Base-by-base conservation (phyloP, 2,797 vertebrate genomes). In the Poeciliopsis turneri region DNA sequence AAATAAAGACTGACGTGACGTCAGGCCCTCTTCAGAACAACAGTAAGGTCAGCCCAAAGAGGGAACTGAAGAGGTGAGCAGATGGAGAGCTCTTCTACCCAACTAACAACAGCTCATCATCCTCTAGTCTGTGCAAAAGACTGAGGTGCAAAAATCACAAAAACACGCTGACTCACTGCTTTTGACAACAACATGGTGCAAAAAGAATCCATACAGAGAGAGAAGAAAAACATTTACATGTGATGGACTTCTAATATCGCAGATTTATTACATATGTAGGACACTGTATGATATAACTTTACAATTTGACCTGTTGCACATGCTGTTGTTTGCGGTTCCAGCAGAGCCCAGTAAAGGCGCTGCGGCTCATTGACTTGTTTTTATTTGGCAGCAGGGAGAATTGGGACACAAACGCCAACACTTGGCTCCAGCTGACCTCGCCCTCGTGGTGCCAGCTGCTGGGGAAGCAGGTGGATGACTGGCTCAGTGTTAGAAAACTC, bases 11-110 rank as follows among this genome's bases (percentile, higher is more conserved):
- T 28, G 2, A 13, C 8, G 55, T 16, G 30, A 51, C 20, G 45
- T 70, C 4, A 0, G n/a, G 18, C 36, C 25, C 64, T 77, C 64
- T 28, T 68, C 45, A n/a, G 45, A 47, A 33, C 57, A 64, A 30
- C 43, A 61, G 18, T 18, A 33, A 39, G 43, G 18, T 75, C 70
- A 30, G 46, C 6, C 25, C 2, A 75, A 74, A 75, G 70, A 23
- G 28, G 25, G 49, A 59, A 16, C 39, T 57, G 73, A 57, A 72
- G 78, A 33, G 79, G 1, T 0, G 16, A 72, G 72, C 49, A 43
- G 72, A 43, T 43, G 36, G 72, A 74, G 73, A 77, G 74, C 76
- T 78, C 74, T 36, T 83, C 59, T 51, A 5, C 20, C 72, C 72
- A 79, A 2, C 57, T 76, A 69, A 7, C 23, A 84, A 41, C 49